Percentiles rank a stretch among this genome's conserved stretches.
Conservation (phyloP, 2,888 invertebrate genomes). For the Hyalella azteca region DNA sequence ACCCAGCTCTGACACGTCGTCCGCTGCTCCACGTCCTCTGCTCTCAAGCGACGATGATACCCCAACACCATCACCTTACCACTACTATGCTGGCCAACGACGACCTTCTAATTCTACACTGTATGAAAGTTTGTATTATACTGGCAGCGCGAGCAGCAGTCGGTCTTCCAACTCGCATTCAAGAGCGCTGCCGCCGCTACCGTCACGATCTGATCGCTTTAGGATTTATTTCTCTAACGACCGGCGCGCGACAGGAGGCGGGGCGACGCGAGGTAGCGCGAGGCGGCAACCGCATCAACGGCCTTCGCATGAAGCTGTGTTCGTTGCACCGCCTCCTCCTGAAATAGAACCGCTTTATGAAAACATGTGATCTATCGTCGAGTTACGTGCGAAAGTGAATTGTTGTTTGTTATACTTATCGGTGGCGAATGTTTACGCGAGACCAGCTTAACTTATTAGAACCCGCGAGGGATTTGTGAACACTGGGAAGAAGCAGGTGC, state of each 20-base stretch:
- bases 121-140: constrained; percentile 54
- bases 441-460: background rate
- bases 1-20: background rate
- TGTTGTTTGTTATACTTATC: constrained; percentile 35
- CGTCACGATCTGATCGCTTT: constrained; percentile 54
- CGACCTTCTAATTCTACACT: constrained; percentile 41
- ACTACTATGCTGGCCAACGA: constrained; percentile 42
- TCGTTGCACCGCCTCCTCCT: background rate
- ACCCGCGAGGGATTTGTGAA: background rate
- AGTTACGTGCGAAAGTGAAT: constrained; percentile 13
- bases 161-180: constrained; percentile 47
- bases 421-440: background rate
- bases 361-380: constrained; percentile 21
- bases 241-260: background rate
- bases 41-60: constrained; percentile 41
- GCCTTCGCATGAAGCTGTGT: background rate
- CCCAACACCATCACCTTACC: constrained; percentile 47
- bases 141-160: constrained; percentile 44
- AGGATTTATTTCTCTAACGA: constrained; percentile 44
- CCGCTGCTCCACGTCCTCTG: background rate
- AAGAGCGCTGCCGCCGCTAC: constrained; percentile 50
- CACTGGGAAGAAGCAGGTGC: background rate
- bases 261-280: background rate
- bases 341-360: constrained; percentile 40
- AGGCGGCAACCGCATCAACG: background rate